These are phyloP conservation scores for Melanotaenia pygmaea DNA, from an alignment of 2,797 vertebrate genomes.

Conservation along the genomic window DNA sequence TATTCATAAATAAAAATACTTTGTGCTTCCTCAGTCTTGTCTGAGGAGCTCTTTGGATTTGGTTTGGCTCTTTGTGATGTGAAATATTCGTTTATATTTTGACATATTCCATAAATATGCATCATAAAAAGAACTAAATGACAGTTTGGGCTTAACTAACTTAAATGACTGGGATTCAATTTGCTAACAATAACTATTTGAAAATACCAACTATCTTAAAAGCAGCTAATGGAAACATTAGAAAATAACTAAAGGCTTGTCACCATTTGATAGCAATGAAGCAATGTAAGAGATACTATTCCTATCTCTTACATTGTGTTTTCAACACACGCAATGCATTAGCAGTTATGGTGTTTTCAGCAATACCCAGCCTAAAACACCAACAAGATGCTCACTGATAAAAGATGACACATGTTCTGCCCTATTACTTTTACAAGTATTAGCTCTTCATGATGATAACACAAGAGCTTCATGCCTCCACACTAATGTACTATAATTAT, in stretches of 20 bases:
- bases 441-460: constrained; percentile 27
- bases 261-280: background rate
- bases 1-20: background rate
- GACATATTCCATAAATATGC: background rate
- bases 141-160: background rate
- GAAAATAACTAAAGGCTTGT: background rate
- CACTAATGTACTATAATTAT: constrained; percentile 65
- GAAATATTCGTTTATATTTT: background rate
- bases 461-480: constrained; percentile 38
- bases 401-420: background rate
- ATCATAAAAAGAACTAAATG: background rate
- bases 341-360: no score
- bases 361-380: background rate
- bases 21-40: background rate
- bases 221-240: background rate
- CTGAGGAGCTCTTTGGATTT: background rate
- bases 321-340: no score
- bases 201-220: background rate
- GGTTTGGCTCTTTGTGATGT: background rate
- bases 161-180: background rate
- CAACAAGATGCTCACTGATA: background rate
- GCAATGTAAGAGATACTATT: background rate
- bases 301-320: background rate
- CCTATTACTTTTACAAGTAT: constrained; percentile 56
- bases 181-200: background rate